These are phyloP conservation scores for Bimastos eiseni DNA, from an alignment of 2,888 invertebrate genomes.

Conservation along the genomic window DNA sequence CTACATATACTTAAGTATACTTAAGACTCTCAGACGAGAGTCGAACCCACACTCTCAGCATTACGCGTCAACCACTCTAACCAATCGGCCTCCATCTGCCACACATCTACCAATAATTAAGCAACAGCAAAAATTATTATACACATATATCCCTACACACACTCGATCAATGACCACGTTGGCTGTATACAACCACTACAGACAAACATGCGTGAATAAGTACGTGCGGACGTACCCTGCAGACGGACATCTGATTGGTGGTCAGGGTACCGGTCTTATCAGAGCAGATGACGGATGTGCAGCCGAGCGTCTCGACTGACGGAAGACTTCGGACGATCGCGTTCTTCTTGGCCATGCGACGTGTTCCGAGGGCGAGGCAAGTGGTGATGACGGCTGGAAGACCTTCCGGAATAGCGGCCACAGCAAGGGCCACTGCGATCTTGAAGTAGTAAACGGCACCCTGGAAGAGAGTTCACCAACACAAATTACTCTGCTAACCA, in stretches of 20 bases:
- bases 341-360: conserved; percentile 99
- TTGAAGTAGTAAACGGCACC: conserved; percentile 99
- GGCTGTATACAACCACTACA: too few relatives aligned
- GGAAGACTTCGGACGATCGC: conserved; percentile 94
- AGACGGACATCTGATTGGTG: conserved; percentile 99
- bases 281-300: conserved; percentile 99
- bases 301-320: conserved; percentile 92
- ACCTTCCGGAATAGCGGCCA: conserved; percentile 99
- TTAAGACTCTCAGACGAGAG: too few relatives aligned
- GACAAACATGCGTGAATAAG: not conserved
- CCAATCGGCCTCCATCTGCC: too few relatives aligned
- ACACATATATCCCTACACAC: too few relatives aligned
- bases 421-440: conserved; percentile 98
- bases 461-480: conserved; percentile 49
- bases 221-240: conserved; percentile 66
- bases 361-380: conserved; percentile 88
- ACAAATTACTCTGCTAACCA: not conserved
- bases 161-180: too few relatives aligned
- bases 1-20: too few relatives aligned
- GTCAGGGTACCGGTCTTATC: conserved; percentile 99
- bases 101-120: too few relatives aligned
- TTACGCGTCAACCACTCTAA: too few relatives aligned
- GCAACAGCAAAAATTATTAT: too few relatives aligned
- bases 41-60: too few relatives aligned
- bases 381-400: conserved; percentile 96